A percentile compares a stretch with the other conserved stretches of the same genome.
Conservation (phyloP, 2,797 vertebrate species). For the Myripristis jacobus region DNA sequence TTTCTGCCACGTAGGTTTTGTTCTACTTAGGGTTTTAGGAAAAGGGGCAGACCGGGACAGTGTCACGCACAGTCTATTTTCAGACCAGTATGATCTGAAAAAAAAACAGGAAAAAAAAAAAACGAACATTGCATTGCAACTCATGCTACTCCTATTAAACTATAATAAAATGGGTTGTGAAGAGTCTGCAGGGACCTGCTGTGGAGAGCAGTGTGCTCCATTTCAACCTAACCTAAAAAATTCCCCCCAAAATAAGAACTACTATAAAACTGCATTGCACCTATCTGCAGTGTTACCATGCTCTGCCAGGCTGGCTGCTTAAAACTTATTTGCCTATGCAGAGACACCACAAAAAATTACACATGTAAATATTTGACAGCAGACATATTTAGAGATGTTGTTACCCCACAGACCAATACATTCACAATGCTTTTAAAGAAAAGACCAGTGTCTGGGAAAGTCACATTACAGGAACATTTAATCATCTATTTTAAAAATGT, state of each 20-base stretch:
- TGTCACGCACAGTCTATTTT: constrained; percentile 69
- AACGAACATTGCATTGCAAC: constrained; percentile 61
- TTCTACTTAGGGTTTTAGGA: constrained; percentile 56
- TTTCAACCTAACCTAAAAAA: constrained; percentile 63
- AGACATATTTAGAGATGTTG: constrained; percentile 9
- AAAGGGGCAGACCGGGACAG: constrained; percentile 61
- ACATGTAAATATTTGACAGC: constrained; percentile 33
- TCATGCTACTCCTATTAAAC: constrained; percentile 56
- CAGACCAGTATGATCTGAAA: constrained; percentile 59
- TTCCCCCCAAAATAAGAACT: constrained; percentile 31
- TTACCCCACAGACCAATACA: constrained; percentile 9
- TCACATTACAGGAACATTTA: neutral
- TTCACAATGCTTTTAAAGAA: constrained; percentile 6
- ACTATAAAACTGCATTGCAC: constrained; percentile 14
- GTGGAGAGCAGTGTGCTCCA: constrained; percentile 50
- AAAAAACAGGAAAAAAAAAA: constrained; percentile 64
- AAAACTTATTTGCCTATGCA: constrained; percentile 13
- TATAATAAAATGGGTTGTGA: constrained; percentile 63
- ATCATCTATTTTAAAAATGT: neutral
- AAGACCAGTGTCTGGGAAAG: neutral
- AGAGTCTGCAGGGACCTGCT: constrained; percentile 58
- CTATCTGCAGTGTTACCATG: neutral
- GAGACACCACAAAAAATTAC: constrained; percentile 7
- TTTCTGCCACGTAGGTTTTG: constrained; percentile 38
- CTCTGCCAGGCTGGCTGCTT: neutral